These are phyloP conservation scores for Ptilonorhynchus violaceus DNA, from an alignment of 2,113 vertebrate genomes.

Conservation along the genomic window DNA sequence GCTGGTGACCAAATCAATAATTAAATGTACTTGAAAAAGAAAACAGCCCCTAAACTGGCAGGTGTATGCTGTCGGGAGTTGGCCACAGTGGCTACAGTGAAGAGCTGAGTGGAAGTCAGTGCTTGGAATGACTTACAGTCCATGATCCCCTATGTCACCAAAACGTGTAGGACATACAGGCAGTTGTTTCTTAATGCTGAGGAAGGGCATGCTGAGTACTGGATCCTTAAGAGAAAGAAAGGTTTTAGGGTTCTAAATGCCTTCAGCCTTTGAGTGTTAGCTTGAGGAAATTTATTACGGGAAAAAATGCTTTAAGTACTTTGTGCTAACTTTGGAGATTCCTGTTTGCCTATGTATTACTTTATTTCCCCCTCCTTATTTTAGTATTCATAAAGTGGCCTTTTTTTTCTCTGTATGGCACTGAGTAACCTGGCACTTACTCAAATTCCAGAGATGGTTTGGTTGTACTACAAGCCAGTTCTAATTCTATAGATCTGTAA, in stretches of 20 bases:
- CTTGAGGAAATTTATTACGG: background rate
- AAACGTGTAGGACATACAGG: accelerated
- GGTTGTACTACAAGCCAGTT: background rate
- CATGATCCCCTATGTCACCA: background rate
- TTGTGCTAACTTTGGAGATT: background rate
- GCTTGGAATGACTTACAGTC: background rate
- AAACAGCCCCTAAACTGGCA: background rate
- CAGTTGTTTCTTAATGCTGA: background rate
- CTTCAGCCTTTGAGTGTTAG: background rate
- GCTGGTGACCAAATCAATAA: background rate
- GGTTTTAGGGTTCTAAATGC: background rate
- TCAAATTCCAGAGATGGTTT: background rate
- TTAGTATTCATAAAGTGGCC: background rate
- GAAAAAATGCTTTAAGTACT: background rate
- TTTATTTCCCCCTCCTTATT: background rate
- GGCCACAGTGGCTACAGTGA: background rate
- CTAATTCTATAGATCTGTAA: background rate
- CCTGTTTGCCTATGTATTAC: background rate
- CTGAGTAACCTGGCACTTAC: background rate
- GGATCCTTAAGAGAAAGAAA: background rate
- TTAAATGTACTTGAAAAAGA: background rate
- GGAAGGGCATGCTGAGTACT: background rate
- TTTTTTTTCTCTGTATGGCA: background rate
- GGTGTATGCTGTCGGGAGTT: background rate
- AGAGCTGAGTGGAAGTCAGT: background rate